A percentile compares a stretch with the other conserved stretches of the same genome.
Conservation (phyloP, 92 coral and sea anemone genomes). For the Pocillopora grandis region DNA sequence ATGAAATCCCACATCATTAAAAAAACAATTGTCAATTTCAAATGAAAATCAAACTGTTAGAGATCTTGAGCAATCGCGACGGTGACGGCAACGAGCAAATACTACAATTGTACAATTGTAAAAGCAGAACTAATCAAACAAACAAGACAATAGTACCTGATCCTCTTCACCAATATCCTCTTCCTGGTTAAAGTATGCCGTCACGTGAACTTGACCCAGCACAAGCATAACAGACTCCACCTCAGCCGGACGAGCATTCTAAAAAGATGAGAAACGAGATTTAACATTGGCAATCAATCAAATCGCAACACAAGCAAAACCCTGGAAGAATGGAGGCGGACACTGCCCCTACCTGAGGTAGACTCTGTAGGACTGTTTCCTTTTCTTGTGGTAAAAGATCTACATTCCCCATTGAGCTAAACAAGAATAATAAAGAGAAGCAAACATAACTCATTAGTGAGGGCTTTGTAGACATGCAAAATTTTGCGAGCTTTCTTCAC, state of each 20-base stretch:
- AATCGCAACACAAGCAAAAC: background rate
- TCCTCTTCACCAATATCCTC: conserved; percentile 97
- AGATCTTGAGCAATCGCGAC: no score
- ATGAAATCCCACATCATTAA: no score
- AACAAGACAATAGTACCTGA: conserved; percentile 57
- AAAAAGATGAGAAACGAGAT: background rate
- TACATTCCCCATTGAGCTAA: conserved; percentile 92
- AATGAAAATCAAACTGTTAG: no score
- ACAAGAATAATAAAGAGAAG: background rate
- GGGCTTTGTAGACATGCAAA: background rate
- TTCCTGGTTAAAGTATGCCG: conserved; percentile 83
- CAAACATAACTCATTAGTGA: background rate
- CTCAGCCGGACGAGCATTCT: conserved; percentile 57
- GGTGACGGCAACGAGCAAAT: no score
- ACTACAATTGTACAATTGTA: background rate
- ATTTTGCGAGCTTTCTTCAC: background rate
- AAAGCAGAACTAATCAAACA: background rate
- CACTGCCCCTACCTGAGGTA: conserved; percentile 71
- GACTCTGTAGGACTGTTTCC: conserved; percentile 76
- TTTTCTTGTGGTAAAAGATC: conserved; percentile 83
- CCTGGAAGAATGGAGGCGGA: no score
- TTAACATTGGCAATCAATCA: background rate
- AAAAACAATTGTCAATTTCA: no score
- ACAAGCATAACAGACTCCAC: conserved; percentile 82
- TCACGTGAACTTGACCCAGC: conserved; percentile 90